These are phyloP conservation scores for Pachypeltis micranthus DNA, from an alignment of 1,140 invertebrate species.

Conservation along the genomic window DNA sequence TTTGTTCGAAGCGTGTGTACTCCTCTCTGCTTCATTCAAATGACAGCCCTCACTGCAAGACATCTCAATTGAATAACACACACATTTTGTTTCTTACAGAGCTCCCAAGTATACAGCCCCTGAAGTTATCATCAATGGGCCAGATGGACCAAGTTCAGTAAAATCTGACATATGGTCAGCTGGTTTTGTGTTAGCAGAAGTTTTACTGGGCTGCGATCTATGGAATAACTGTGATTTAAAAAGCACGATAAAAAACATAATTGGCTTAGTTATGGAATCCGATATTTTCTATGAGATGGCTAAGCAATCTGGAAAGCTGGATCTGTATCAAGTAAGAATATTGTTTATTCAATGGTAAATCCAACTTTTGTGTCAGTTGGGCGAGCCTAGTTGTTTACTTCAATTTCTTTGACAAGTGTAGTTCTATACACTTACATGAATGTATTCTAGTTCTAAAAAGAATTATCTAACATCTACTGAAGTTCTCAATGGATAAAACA, in stretches of 20 bases:
- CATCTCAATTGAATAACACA: too few relatives aligned
- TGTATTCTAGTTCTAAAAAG: too few relatives aligned
- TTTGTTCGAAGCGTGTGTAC: too few relatives aligned
- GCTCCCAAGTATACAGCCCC: constrained; percentile 72
- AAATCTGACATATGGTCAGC: constrained; percentile 85
- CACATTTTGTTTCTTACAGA: constrained; percentile 37
- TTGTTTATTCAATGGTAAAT: constrained; percentile 22
- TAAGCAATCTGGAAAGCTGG: constrained; percentile 56
- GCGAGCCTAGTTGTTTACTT: constrained; percentile 1
- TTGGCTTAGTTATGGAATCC: constrained; percentile 49
- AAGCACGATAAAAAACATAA: constrained; percentile 48
- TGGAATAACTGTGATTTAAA: constrained; percentile 45
- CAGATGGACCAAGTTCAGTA: constrained; percentile 28
- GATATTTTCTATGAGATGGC: constrained; percentile 62
- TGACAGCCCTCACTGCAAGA: too few relatives aligned
- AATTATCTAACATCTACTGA: too few relatives aligned
- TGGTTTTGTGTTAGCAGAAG: constrained; percentile 73
- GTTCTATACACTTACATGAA: constrained; percentile 10
- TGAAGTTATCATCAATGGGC: constrained; percentile 53
- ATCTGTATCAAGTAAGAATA: constrained; percentile 49
- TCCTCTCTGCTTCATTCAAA: too few relatives aligned
- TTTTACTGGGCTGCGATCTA: constrained; percentile 48
- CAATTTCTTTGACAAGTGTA: neutral
- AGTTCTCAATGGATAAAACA: too few relatives aligned
- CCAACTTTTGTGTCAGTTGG: too few relatives aligned